Percentiles rank a stretch among this genome's conserved stretches.
Evolutionary conservation across 1,140 invertebrate species (phyloP).

Genomic region (Teleopsis dalmanni): DNA sequence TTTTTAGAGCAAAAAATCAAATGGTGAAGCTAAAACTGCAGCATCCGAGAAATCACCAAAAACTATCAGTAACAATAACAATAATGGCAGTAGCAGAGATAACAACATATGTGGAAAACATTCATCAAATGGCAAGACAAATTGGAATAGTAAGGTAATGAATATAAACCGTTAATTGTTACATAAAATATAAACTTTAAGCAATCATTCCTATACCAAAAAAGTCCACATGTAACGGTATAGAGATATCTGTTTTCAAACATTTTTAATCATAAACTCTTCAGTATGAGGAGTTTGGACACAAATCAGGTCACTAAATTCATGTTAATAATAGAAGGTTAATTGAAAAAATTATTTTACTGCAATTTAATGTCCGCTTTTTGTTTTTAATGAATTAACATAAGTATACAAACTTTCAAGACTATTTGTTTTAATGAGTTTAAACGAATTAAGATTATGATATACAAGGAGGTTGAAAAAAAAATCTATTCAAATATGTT

Average conservation of each 20-base stretch:
- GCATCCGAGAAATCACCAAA: slow-evolving; percentile 7
- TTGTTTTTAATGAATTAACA: too few species aligned
- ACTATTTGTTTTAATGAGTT: too few species aligned
- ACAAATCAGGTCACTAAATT: not conserved
- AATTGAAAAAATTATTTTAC: too few species aligned
- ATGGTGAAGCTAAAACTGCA: slow-evolving; percentile 6
- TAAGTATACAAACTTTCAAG: too few species aligned
- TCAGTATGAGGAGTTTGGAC: not conserved
- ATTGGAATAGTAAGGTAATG: slow-evolving; percentile 29
- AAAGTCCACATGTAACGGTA: not conserved
- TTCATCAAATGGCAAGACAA: slow-evolving; percentile 24
- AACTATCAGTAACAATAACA: slow-evolving; percentile 11
- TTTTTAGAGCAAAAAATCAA: slow-evolving; percentile 9
- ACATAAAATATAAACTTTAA: not conserved
- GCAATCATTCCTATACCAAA: not conserved
- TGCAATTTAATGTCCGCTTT: too few species aligned
- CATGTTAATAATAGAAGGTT: not conserved
- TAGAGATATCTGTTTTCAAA: not conserved
- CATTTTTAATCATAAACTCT: not conserved
- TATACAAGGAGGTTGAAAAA: too few species aligned
- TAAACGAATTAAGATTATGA: too few species aligned
- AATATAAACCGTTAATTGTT: not conserved
- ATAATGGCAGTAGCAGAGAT: slow-evolving; percentile 10
- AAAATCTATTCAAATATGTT: too few species aligned
- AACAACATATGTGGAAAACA: slow-evolving; percentile 17